A percentile compares a stretch with the other conserved stretches of the same genome.
Evolutionary conservation across 2,888 invertebrate genomes (phyloP).

Genomic region (Theretra japonica): DNA sequence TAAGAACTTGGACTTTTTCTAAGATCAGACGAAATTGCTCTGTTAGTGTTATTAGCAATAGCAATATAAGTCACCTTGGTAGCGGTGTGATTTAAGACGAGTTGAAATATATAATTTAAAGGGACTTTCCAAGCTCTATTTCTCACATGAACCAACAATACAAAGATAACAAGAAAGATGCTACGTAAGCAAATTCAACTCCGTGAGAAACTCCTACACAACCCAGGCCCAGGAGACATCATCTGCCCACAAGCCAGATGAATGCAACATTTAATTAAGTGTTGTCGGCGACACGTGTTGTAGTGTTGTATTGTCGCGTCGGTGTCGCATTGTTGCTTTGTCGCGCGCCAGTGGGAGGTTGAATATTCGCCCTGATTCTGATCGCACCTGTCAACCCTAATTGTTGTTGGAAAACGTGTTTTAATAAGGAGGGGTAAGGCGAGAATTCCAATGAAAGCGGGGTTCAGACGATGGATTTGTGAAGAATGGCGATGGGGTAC

Average conservation of each 20-base stretch:
- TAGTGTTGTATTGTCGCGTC: conserved; percentile 50
- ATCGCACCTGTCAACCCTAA: conserved; percentile 73
- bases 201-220: conserved; percentile 25
- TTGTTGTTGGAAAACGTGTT: not conserved
- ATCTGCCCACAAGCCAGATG: conserved; percentile 67
- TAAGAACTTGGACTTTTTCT: too few species aligned
- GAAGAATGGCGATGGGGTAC: conserved; percentile 1
- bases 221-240: conserved; percentile 52
- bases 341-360: conserved; percentile 74
- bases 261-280: conserved; percentile 80
- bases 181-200: not conserved
- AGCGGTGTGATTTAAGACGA: not conserved
- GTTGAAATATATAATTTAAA: too few species aligned
- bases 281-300: conserved; percentile 74
- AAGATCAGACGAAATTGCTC: too few species aligned
- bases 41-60: too few species aligned
- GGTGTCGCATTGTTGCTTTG: conserved; percentile 66
- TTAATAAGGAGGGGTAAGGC: not conserved
- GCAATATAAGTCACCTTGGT: too few species aligned
- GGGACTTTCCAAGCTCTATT: too few species aligned
- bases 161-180: not conserved
- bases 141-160: too few species aligned
- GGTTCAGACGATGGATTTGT: not conserved
- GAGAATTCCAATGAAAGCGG: not conserved
- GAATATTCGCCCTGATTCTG: conserved; percentile 59